Evolutionary conservation across 2,113 vertebrate species (phyloP).

Genomic region (pig (Sus scrofa)): DNA sequence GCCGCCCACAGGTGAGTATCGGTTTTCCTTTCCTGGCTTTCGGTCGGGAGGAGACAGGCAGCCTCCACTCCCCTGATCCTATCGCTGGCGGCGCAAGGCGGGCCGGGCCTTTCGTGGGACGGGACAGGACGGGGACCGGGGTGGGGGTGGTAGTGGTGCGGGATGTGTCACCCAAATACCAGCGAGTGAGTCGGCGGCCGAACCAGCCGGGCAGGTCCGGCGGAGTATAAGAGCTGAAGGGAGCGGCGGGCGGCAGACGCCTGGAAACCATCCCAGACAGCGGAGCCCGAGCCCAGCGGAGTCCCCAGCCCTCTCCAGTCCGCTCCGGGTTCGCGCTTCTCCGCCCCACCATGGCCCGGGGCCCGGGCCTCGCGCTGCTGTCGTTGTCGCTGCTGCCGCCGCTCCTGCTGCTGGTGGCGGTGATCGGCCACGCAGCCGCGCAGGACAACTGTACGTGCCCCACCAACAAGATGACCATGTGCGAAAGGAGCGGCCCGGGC

Average conservation of each 20-base stretch:
- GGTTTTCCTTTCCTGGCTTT: constrained; percentile 63
- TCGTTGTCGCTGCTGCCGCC: neutral
- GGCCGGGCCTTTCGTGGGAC: neutral
- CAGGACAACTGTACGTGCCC: constrained; percentile 74
- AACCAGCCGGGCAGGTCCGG: constrained; percentile 79
- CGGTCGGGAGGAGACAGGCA: constrained; percentile 66
- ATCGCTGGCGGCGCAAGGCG: constrained; percentile 22
- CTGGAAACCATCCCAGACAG: neutral
- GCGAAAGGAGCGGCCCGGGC: neutral
- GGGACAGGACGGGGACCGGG: too few species aligned
- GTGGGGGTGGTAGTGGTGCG: neutral
- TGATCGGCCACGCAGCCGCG: neutral
- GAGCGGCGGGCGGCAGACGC: constrained; percentile 63
- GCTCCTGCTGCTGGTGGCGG: constrained; percentile 53
- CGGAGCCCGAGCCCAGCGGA: neutral
- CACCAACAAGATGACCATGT: constrained; percentile 79
- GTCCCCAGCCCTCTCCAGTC: neutral
- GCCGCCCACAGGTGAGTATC: constrained; percentile 65
- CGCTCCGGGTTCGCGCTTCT: neutral
- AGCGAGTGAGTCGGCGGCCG: constrained; percentile 46
- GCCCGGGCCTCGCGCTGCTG: neutral
- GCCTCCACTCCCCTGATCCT: constrained; percentile 26
- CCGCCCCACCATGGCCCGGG: neutral
- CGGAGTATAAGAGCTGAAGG: constrained; percentile 68
- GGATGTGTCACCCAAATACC: constrained; percentile 72